Percentiles rank a stretch among this genome's conserved stretches.
These are phyloP conservation scores for Brachypterus glaber DNA, from an alignment of 2,888 invertebrate genomes.

Conservation along the genomic window DNA sequence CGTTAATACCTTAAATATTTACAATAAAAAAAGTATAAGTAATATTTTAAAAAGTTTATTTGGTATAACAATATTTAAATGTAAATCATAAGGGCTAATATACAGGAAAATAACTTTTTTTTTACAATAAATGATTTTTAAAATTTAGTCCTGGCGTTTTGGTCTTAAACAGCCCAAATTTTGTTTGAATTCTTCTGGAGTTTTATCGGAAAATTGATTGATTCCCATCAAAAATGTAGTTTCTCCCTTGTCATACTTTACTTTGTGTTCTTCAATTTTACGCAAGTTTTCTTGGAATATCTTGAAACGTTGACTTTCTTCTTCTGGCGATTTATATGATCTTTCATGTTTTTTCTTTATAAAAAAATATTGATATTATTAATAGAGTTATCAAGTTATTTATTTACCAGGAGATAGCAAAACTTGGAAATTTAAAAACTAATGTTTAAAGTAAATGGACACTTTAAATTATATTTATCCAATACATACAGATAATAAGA, in stretches of 20 bases:
- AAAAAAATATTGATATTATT: neutral
- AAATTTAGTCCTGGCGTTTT: too few species aligned
- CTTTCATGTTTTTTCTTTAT: conserved; percentile 1
- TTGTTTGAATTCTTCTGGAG: neutral
- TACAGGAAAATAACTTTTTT: too few species aligned
- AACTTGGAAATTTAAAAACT: neutral
- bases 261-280: neutral
- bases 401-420: neutral
- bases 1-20: too few species aligned
- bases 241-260: conserved; percentile 2
- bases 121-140: too few species aligned
- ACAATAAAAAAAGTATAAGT: too few species aligned
- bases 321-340: neutral
- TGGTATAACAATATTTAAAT: too few species aligned
- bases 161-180: neutral
- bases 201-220: neutral
- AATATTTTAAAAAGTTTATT: too few species aligned
- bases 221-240: neutral
- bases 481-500: too few species aligned
- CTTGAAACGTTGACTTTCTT: neutral
- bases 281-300: neutral
- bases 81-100: too few species aligned
- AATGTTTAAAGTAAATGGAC: neutral
- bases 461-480: too few species aligned
- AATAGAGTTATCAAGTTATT: neutral